These are phyloP conservation scores for Artibeus jamaicensis DNA, from an alignment of 2,797 vertebrate genomes.

Conservation along the genomic window DNA sequence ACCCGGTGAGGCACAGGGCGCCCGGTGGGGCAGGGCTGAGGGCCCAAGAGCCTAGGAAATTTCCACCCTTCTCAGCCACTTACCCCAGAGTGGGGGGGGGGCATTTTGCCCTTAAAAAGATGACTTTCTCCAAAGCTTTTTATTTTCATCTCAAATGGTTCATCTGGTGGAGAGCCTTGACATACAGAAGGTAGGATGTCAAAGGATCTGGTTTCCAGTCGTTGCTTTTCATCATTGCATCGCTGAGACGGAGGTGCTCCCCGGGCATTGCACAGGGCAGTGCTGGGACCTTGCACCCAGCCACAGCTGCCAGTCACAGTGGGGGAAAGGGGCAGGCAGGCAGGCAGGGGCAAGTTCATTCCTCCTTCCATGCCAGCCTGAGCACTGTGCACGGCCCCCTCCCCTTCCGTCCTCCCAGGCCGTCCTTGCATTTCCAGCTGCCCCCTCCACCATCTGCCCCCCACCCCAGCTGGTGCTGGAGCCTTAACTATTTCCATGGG, in stretches of 20 bases:
- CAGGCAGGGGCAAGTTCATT: fast-evolving
- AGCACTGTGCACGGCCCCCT: fast-evolving
- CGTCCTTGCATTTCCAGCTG: fast-evolving
- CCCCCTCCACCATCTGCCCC: fast-evolving
- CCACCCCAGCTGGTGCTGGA: no score
- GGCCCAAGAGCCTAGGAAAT: background rate
- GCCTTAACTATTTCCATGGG: background rate
- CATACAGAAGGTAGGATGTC: fast-evolving
- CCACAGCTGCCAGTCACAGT: fast-evolving
- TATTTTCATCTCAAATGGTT: background rate
- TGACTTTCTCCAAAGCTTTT: background rate
- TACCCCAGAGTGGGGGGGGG: background rate
- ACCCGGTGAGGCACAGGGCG: slow-evolving; percentile 48
- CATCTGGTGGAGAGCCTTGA: background rate
- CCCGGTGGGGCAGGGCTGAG: fast-evolving
- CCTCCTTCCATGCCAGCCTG: fast-evolving
- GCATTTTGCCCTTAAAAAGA: background rate
- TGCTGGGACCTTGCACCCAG: background rate
- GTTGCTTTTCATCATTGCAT: background rate
- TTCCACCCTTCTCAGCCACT: fast-evolving
- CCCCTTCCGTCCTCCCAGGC: no score
- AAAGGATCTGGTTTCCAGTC: fast-evolving
- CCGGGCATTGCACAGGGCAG: fast-evolving
- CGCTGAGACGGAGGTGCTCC: fast-evolving
- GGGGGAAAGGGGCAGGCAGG: no score